phyloP scores from a whole-genome alignment of 2,797 vertebrate genomes.

The Merluccius polli region DNA sequence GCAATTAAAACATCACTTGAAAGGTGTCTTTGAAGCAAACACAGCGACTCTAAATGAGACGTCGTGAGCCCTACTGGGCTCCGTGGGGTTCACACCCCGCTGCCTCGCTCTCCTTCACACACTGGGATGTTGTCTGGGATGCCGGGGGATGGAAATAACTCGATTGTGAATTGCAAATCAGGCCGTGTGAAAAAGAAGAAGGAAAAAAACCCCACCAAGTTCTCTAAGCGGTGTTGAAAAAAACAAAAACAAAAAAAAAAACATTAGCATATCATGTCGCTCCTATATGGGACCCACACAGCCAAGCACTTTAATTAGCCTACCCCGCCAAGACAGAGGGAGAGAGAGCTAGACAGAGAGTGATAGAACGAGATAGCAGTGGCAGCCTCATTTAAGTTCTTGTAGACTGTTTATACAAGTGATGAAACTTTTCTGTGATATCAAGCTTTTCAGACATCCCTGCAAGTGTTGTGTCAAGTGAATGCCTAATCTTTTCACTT shows the following conservation, averaged over 20 bases:
- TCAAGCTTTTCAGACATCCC: slow-evolving; percentile 7
- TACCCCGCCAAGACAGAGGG: slow-evolving; percentile 7
- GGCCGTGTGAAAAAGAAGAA: slow-evolving; percentile 48
- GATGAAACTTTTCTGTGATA: slow-evolving; percentile 18
- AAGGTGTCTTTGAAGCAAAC: slow-evolving; percentile 35
- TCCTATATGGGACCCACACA: slow-evolving; percentile 39
- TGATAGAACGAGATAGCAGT: slow-evolving; percentile 20
- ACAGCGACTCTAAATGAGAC: slow-evolving; percentile 34
- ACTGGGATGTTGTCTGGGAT: slow-evolving; percentile 24
- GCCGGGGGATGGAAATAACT: slow-evolving; percentile 59
- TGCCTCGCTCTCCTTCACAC: neutral
- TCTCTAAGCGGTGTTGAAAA: slow-evolving; percentile 53
- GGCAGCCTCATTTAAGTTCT: slow-evolving; percentile 49
- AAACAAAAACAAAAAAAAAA: slow-evolving; percentile 33
- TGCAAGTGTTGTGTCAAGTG: neutral
- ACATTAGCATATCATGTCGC: slow-evolving; percentile 51
- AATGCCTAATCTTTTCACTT: neutral
- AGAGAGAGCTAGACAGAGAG: slow-evolving; percentile 15
- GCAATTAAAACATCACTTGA: slow-evolving; percentile 47
- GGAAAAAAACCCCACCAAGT: slow-evolving; percentile 16
- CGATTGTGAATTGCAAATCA: slow-evolving; percentile 63
- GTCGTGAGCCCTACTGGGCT: slow-evolving; percentile 2
- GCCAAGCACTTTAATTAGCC: slow-evolving; percentile 47
- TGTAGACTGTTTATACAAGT: slow-evolving; percentile 29
- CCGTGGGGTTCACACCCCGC: slow-evolving; percentile 25